Conservation (phyloP, 92 coral and sea anemone genomes). For the Muricea muricata region DNA sequence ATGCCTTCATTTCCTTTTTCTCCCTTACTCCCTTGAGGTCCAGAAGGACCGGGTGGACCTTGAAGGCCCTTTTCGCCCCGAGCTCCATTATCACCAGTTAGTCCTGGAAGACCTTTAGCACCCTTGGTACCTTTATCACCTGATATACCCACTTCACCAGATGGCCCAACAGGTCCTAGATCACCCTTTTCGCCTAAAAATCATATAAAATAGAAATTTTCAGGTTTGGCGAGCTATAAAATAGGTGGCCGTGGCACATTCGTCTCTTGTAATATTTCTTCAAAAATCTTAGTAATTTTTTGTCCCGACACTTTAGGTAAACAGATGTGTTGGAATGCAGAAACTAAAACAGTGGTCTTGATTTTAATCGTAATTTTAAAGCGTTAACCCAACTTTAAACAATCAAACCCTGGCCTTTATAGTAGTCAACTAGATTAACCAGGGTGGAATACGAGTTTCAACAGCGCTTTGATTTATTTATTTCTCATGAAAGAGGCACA, state of each 20-base stretch:
- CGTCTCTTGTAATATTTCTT: too few species aligned
- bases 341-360: too few species aligned
- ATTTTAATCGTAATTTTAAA: too few species aligned
- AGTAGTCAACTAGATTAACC: too few species aligned
- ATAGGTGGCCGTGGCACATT: background rate
- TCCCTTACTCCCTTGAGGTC: constrained; percentile 33
- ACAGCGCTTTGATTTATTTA: too few species aligned
- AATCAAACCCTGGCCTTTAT: too few species aligned
- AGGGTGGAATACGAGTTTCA: too few species aligned
- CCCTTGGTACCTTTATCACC: constrained; percentile 23
- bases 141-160: constrained; percentile 18
- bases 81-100: constrained; percentile 41
- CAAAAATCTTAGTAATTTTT: too few species aligned
- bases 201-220: background rate
- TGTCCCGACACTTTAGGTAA: too few species aligned
- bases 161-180: constrained; percentile 4
- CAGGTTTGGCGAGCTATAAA: background rate
- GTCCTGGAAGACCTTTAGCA: constrained; percentile 35
- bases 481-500: too few species aligned
- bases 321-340: too few species aligned
- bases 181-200: constrained; percentile 43
- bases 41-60: constrained; percentile 45
- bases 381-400: too few species aligned
- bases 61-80: constrained; percentile 6
- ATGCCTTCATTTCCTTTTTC: constrained; percentile 1